These are phyloP conservation scores for Xanthia togata DNA, from an alignment of 2,888 invertebrate species.

Conservation along the genomic window DNA sequence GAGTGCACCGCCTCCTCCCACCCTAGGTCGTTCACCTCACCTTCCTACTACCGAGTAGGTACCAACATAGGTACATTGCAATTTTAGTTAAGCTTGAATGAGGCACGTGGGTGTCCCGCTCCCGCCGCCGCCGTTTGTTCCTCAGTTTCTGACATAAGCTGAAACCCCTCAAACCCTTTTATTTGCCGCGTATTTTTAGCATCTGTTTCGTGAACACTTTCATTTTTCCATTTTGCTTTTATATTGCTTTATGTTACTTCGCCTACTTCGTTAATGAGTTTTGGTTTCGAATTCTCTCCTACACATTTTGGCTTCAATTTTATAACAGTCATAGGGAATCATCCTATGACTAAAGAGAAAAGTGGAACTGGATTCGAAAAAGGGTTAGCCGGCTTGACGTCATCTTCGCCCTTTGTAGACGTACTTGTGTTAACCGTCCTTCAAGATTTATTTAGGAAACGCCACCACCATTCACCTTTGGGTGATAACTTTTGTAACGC, in stretches of 20 bases:
- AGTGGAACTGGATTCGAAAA: constrained; percentile 66
- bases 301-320: constrained; percentile 24
- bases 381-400: constrained; percentile 78
- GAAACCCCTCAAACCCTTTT: constrained; percentile 57
- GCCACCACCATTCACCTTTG: constrained; percentile 6
- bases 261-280: constrained; percentile 8
- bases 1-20: constrained; percentile 78
- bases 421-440: constrained; percentile 22
- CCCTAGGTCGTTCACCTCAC: constrained; percentile 81
- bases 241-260: constrained; percentile 16
- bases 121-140: constrained; percentile 69
- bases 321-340: constrained; percentile 34
- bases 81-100: constrained; percentile 82
- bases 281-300: neutral
- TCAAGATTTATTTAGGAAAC: constrained; percentile 20
- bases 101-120: constrained; percentile 77
- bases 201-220: constrained; percentile 19
- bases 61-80: constrained; percentile 72
- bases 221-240: constrained; percentile 19
- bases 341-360: constrained; percentile 60
- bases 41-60: constrained; percentile 74
- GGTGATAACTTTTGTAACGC: neutral
- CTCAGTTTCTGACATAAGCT: constrained; percentile 61
- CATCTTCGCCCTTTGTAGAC: constrained; percentile 57
- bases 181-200: constrained; percentile 53